Evolutionary conservation across 2,888 invertebrate genomes (phyloP), one percentile per base, ranked within the genome.

Genomic region (Acleris holmiana): DNA sequence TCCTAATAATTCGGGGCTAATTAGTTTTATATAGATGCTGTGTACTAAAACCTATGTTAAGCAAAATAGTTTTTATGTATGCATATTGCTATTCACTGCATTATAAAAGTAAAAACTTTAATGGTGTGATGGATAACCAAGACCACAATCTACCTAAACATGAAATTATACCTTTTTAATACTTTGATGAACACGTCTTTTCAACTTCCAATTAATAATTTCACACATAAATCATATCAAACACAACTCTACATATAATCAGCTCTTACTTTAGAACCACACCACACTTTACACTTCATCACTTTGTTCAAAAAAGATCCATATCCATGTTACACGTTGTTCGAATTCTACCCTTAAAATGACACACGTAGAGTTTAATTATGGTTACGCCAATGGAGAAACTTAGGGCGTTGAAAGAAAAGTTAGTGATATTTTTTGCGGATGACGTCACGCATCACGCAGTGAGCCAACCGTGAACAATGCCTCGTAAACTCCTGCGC

Each of bases 401-500:
- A 21, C 4, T 21, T 17, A 23, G 17, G 17, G 13, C 29, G n/a
- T n/a, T 23, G 29, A 1, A 29, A 44, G 35, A 35, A 2, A 8
- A 35, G 13, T 13, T 35, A 35, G 35, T 35, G 35, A 44, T 49
- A 23, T 56, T 61, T 61, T 66, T 61, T 61, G 66, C 56, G 55
- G 25, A 49, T 69, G 67, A 69, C 67, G 69, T 71, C 68, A 69
- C 51, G 56, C 25, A 44, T 71, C 68, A 69, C 51, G 56, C 25
- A 44, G 41, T 53, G 53, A 60, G 40, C 62, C 69, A 56, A 70
- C 63, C 66, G 56, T 51, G 51, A 74, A 79, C 79, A 79, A 79
- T 77, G 60, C 69, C 48, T 75, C 79, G 70, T 79, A 77, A 78
- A 76, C 55, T 65, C 59, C 49, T 60, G 65, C 65, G 60, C 65